phyloP scores from a whole-genome alignment of 1,140 invertebrate species.

The Vanessa tameamea region DNA sequence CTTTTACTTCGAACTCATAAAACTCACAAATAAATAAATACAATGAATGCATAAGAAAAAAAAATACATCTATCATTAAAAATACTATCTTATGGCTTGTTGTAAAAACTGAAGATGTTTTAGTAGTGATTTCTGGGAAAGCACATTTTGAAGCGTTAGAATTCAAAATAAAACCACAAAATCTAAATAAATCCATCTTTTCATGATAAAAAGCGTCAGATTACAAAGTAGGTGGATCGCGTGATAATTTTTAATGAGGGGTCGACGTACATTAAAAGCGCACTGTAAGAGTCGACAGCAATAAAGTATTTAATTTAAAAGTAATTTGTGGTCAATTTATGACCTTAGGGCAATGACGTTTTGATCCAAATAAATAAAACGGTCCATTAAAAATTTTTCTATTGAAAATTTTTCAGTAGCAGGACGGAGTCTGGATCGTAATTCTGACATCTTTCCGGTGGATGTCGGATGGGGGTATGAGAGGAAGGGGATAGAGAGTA shows the following conservation, averaged over 20 bases:
- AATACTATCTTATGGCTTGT: too few species aligned
- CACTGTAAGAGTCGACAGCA: not conserved
- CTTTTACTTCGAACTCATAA: too few species aligned
- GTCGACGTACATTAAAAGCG: not conserved
- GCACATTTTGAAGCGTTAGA: not conserved
- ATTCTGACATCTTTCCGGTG: too few species aligned
- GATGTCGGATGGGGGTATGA: too few species aligned
- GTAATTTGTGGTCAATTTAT: not conserved
- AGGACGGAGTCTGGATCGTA: too few species aligned
- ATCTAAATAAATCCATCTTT: not conserved
- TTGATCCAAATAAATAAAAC: not conserved
- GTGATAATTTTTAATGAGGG: conserved; percentile 1
- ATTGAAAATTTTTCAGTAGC: too few species aligned
- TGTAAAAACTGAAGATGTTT: not conserved
- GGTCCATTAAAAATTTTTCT: too few species aligned
- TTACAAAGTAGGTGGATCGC: conserved; percentile 1
- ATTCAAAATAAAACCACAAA: not conserved
- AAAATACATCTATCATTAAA: too few species aligned
- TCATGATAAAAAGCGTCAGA: not conserved
- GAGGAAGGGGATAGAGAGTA: too few species aligned
- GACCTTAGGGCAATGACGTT: not conserved
- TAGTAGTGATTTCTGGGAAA: not conserved
- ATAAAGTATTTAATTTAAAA: conserved; percentile 6
- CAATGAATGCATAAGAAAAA: too few species aligned
- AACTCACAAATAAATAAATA: too few species aligned